These are phyloP conservation scores for Nematostella vectensis DNA, from an alignment of 92 coral and sea anemone species.

Conservation along the genomic window DNA sequence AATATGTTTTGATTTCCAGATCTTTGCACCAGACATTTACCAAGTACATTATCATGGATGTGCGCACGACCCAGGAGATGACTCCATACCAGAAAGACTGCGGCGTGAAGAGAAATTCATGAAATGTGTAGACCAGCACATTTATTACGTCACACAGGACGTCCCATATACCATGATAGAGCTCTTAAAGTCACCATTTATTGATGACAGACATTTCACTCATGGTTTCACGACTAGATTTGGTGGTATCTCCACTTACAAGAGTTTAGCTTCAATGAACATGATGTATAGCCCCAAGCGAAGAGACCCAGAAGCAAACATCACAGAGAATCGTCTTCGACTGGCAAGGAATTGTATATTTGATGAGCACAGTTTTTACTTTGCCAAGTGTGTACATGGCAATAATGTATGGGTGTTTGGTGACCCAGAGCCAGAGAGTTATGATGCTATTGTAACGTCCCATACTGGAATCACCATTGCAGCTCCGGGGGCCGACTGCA, in stretches of 20 bases:
- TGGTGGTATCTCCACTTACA: slow-evolving; percentile 80
- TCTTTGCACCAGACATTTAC: too few species aligned
- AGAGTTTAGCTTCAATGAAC: slow-evolving; percentile 61
- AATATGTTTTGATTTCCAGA: too few species aligned
- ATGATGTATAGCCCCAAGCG: slow-evolving; percentile 61
- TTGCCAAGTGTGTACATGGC: slow-evolving; percentile 67
- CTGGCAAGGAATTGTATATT: slow-evolving; percentile 49
- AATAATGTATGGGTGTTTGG: slow-evolving; percentile 77
- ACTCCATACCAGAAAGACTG: slow-evolving; percentile 29
- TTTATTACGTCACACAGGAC: slow-evolving; percentile 30
- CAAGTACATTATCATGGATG: slow-evolving; percentile 39
- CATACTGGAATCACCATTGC: slow-evolving; percentile 51
- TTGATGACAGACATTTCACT: slow-evolving; percentile 30
- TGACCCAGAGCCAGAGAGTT: slow-evolving; percentile 53
- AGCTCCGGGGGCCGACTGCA: slow-evolving; percentile 83
- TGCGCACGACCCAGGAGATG: slow-evolving; percentile 39
- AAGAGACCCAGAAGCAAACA: slow-evolving; percentile 54
- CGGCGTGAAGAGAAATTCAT: slow-evolving; percentile 45
- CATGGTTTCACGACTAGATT: slow-evolving; percentile 79
- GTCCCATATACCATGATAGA: slow-evolving; percentile 33
- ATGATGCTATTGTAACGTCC: slow-evolving; percentile 69
- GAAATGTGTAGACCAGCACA: slow-evolving; percentile 39
- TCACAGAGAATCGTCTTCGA: slow-evolving; percentile 66
- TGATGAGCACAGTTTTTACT: slow-evolving; percentile 34
- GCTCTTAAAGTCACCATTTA: slow-evolving; percentile 34